Conservation (phyloP, 2,888 invertebrate genomes). For the Carabus problematicus region DNA sequence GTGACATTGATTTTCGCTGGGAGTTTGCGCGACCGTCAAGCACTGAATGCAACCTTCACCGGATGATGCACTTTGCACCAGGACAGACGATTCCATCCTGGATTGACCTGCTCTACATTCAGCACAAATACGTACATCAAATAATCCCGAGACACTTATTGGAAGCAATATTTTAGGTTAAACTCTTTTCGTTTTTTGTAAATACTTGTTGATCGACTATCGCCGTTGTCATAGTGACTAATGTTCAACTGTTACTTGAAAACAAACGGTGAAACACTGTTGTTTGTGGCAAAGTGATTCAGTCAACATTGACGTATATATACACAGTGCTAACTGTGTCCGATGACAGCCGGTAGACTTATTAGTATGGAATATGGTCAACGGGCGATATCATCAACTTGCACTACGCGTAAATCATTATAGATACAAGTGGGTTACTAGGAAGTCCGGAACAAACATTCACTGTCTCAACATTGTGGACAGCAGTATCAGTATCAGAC, state of each 20-base stretch:
- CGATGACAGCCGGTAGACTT: not conserved
- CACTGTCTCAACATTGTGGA: no score
- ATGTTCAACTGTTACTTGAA: not conserved
- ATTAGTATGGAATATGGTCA: constrained; percentile 22
- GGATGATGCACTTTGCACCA: not conserved
- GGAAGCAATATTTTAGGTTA: no score
- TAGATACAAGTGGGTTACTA: constrained; percentile 18
- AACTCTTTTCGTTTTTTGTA: no score
- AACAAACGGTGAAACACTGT: constrained; percentile 10
- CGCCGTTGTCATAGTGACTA: no score
- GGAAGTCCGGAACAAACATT: not conserved
- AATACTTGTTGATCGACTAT: no score
- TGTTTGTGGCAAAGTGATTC: not conserved
- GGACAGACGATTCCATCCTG: no score
- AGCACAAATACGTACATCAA: no score
- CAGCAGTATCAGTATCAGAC: no score
- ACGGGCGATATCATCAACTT: constrained; percentile 27
- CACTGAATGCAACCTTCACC: constrained; percentile 4
- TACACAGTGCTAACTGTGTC: constrained; percentile 9
- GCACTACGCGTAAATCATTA: constrained; percentile 27
- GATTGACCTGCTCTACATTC: no score
- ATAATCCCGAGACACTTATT: no score
- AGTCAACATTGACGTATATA: not conserved
- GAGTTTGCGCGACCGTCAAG: not conserved
- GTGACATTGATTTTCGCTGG: not conserved